Conservation (phyloP, 2,113 vertebrate genomes). For the Myrmecophaga tridactyla region DNA sequence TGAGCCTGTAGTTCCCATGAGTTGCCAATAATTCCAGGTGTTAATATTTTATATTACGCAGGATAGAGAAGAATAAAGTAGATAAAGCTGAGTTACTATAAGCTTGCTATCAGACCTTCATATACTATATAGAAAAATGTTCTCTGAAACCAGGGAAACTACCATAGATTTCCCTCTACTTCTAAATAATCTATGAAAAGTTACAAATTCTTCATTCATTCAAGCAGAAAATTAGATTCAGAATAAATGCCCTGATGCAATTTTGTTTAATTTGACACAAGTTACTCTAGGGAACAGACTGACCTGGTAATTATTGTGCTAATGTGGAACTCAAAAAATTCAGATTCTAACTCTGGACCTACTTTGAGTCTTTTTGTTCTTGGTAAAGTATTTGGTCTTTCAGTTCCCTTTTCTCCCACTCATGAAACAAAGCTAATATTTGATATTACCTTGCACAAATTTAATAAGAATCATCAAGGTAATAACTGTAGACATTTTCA, state of each 20-base stretch:
- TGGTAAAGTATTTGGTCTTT: not conserved
- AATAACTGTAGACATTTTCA: not conserved
- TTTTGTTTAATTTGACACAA: not conserved
- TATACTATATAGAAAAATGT: not conserved
- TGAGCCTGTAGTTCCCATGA: not conserved
- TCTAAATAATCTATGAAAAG: not conserved
- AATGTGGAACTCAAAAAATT: not conserved
- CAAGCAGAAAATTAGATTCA: conserved; percentile 1
- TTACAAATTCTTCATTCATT: not conserved
- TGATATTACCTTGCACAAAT: not conserved
- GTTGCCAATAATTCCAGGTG: not conserved
- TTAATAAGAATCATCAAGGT: not conserved
- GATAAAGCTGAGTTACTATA: not conserved
- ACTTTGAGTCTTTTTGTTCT: not conserved
- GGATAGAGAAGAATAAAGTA: not conserved
- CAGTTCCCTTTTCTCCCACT: not conserved
- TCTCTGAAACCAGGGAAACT: not conserved
- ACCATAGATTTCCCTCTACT: not conserved
- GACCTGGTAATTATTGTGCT: not conserved
- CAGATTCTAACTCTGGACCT: not conserved
- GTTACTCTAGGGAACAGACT: not conserved
- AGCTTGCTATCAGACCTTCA: not conserved
- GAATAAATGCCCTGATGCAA: not conserved
- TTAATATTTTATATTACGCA: not conserved
- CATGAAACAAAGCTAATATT: not conserved